phyloP scores from a whole-genome alignment of 2,888 invertebrate genomes.

The Acanthosepion lycidas region DNA sequence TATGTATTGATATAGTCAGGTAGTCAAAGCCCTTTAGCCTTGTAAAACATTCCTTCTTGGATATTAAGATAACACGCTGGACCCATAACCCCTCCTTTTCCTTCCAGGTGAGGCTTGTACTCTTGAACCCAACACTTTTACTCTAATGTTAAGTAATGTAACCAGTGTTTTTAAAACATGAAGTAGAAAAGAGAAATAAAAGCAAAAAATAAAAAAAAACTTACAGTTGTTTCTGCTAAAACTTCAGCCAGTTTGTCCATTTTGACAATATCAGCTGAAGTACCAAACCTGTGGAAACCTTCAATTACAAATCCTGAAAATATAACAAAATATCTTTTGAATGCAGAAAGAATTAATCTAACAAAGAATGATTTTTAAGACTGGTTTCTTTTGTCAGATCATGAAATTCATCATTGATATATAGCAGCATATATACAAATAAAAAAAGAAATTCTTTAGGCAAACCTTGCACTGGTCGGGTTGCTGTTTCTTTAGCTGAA shows the following conservation, averaged over 20 bases:
- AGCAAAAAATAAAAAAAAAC: conserved; percentile 56
- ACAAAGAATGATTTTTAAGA: no score
- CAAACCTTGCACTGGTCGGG: conserved; percentile 77
- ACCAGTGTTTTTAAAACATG: background rate
- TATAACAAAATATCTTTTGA: background rate
- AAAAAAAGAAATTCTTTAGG: background rate
- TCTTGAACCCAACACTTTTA: no score
- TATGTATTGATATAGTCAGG: no score
- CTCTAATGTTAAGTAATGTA: background rate
- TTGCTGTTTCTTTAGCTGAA: conserved; percentile 80
- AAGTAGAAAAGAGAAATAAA: background rate
- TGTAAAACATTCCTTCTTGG: no score
- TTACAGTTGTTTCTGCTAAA: conserved; percentile 80
- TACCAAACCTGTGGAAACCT: conserved; percentile 86
- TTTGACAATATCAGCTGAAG: conserved; percentile 78
- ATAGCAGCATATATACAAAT: no score
- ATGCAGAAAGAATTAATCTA: no score
- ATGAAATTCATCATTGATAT: no score
- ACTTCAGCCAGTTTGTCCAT: conserved; percentile 79
- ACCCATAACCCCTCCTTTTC: no score
- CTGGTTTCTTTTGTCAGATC: no score
- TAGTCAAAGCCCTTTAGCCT: no score
- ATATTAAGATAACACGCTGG: no score
- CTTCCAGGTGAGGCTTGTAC: no score
- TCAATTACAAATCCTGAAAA: conserved; percentile 84